Base-by-base conservation (phyloP, 1,140 invertebrate species). In the Pogonomyrmex barbatus region DNA sequence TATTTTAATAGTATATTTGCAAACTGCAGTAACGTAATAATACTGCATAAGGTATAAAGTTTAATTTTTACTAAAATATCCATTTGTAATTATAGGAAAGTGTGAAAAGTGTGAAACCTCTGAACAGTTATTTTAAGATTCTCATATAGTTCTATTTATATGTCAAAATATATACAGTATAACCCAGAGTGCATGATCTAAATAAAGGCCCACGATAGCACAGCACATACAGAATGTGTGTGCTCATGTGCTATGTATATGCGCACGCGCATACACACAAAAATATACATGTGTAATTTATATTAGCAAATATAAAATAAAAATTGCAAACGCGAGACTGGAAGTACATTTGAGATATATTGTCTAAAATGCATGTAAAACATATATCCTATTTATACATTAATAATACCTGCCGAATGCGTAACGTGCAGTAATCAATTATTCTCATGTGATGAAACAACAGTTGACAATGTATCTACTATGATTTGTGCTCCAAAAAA, bases 101-200 rank as follows among this genome's bases (percentile, higher is more conserved):
- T 30, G 42, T 58, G 54, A 50, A 62, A n/a, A n/a, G n/a, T n/a
- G n/a, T n/a, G n/a, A n/a, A 45, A n/a, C 14, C 24, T 9, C 30
- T 45, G 30, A 73, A 75, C 36, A 24, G 71, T 75, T 47, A 60
- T 60, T 83, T 60, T 17, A 17, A 70, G 65, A 2, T 62, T 73
- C 68, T 14, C 12, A 75, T 62, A 73, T 14, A 75, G 2, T 54
- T 82, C 63, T 81, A 81, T 81, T 60, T 30, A 73, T 83, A 62
- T n/a, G 39, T 75, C n/a, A 10, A 83, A 60, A 73, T 83, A 60
- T 83, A 62, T 83, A 83, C 68, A 83, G 30, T 9, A 50, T 83
- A 83, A 30, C 30, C 17, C 12, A 30, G 24, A 54, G 36, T 83
- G 12, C 14, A 60, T 17, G 30, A 75, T 42, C 56, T 10, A 60